These are phyloP conservation scores for Adelges cooleyi DNA, from an alignment of 1,140 invertebrate genomes.

Conservation along the genomic window DNA sequence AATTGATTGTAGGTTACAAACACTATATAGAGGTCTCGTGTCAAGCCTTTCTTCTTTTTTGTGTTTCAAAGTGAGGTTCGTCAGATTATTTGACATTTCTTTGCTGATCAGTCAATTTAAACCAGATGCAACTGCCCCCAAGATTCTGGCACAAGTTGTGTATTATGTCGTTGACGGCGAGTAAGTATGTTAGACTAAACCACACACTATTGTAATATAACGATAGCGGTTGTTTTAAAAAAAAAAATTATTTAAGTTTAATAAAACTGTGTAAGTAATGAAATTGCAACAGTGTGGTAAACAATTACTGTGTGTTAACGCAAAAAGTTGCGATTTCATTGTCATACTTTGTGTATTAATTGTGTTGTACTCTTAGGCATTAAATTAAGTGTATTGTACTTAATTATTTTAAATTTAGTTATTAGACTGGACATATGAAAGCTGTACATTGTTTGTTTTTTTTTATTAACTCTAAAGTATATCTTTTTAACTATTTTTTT, in stretches of 20 bases:
- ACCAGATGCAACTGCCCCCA: not conserved
- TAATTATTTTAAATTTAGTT: too few species aligned
- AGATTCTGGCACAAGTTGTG: not conserved
- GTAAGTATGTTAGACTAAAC: conserved; percentile 10
- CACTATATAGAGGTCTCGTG: conserved; percentile 19
- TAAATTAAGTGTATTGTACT: too few species aligned
- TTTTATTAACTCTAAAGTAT: not conserved
- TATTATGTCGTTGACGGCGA: conserved; percentile 1
- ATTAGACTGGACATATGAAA: too few species aligned
- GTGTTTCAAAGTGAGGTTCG: conserved; percentile 11
- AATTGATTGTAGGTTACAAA: conserved; percentile 23
- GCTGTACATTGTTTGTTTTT: conserved; percentile 23
- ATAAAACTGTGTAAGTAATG: conserved; percentile 16
- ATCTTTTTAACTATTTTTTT: conserved; percentile 8
- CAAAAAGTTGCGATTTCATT: conserved; percentile 8
- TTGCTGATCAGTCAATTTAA: conserved; percentile 33
- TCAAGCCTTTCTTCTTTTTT: conserved; percentile 21
- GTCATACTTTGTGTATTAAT: not conserved
- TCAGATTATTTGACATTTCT: conserved; percentile 36
- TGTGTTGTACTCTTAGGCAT: too few species aligned
- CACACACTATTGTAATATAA: not conserved
- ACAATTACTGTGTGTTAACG: too few species aligned
- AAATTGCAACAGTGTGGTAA: not conserved
- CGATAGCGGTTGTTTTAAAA: not conserved
- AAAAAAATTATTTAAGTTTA: too few species aligned